These are phyloP conservation scores for Ascidia mentula DNA, from an alignment of 23 tunicate species.

Conservation along the genomic window DNA sequence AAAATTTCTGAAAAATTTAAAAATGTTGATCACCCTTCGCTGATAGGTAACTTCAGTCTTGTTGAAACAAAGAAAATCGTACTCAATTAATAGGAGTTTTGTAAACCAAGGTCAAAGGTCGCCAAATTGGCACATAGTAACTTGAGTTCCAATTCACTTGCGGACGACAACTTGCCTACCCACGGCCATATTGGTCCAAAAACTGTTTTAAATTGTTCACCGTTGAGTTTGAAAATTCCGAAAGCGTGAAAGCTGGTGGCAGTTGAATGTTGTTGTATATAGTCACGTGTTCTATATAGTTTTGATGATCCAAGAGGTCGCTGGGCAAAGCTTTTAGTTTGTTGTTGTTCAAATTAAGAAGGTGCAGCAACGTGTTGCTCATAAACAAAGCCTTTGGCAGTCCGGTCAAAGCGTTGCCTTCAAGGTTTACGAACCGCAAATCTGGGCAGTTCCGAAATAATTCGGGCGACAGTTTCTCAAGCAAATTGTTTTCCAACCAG, in stretches of 20 bases:
- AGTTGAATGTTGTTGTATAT: constrained; percentile 16
- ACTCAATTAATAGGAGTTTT: too few relatives aligned
- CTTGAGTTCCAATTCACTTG: too few relatives aligned
- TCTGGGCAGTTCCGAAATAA: constrained; percentile 13
- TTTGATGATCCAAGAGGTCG: constrained; percentile 19
- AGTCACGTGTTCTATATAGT: constrained; percentile 11
- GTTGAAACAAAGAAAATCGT: too few relatives aligned
- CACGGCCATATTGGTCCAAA: background rate
- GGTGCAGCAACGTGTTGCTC: constrained; percentile 8
- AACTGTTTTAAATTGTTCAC: constrained; percentile 14
- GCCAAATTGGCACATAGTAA: too few relatives aligned
- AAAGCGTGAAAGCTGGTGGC: constrained; percentile 9
- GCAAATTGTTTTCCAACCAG: constrained; percentile 29
- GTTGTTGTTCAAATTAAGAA: constrained; percentile 35
- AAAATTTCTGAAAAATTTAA: too few relatives aligned
- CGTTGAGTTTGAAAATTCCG: background rate
- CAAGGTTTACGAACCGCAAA: constrained; percentile 21
- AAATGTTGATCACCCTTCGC: too few relatives aligned
- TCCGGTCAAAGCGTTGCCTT: constrained; percentile 27
- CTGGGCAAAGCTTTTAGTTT: constrained; percentile 4
- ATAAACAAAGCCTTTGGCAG: constrained; percentile 33
- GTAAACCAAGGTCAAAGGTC: too few relatives aligned
- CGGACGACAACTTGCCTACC: too few relatives aligned
- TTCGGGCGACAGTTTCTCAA: background rate
- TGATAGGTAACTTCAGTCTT: too few relatives aligned